phyloP scores from a whole-genome alignment of 2,888 invertebrate genomes.

The Calliphora vomitoria region DNA sequence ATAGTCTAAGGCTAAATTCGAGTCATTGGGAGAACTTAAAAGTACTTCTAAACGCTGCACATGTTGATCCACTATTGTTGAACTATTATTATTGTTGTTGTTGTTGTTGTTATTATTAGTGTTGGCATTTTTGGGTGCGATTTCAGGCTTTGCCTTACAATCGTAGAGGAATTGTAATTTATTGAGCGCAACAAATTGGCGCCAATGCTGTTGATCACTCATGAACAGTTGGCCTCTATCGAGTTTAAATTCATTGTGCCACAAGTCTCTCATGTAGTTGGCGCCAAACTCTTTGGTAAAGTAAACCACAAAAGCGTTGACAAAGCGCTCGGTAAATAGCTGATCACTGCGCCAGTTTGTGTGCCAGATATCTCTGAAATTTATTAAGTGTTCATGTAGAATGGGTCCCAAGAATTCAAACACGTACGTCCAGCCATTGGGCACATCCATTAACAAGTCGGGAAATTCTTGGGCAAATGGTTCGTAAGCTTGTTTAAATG shows the following conservation, averaged over 20 bases:
- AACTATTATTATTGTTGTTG: neutral
- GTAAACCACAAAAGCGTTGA: slow-evolving; percentile 79
- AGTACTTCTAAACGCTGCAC: slow-evolving; percentile 80
- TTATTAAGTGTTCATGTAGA: slow-evolving; percentile 78
- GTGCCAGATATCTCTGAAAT: slow-evolving; percentile 80
- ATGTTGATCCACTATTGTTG: slow-evolving; percentile 76
- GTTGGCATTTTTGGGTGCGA: slow-evolving; percentile 25
- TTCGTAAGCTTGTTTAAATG: slow-evolving; percentile 78
- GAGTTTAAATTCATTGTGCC: slow-evolving; percentile 80
- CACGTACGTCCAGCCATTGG: slow-evolving; percentile 81
- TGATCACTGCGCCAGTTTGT: slow-evolving; percentile 78
- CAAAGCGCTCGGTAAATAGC: slow-evolving; percentile 78
- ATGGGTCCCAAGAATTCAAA: slow-evolving; percentile 82
- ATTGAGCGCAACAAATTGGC: slow-evolving; percentile 78
- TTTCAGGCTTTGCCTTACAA: slow-evolving; percentile 72
- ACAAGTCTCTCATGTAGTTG: slow-evolving; percentile 79
- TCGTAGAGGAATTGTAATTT: slow-evolving; percentile 79
- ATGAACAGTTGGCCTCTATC: slow-evolving; percentile 80
- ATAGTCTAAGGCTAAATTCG: slow-evolving; percentile 82
- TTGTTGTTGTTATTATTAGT: no score
- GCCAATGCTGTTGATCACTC: slow-evolving; percentile 76
- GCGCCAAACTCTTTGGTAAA: slow-evolving; percentile 82
- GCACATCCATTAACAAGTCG: slow-evolving; percentile 81
- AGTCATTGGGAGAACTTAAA: slow-evolving; percentile 76
- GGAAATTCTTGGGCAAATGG: slow-evolving; percentile 78